These are phyloP conservation scores for Botrylloides violaceus DNA, from an alignment of 23 tunicate species.

Conservation along the genomic window DNA sequence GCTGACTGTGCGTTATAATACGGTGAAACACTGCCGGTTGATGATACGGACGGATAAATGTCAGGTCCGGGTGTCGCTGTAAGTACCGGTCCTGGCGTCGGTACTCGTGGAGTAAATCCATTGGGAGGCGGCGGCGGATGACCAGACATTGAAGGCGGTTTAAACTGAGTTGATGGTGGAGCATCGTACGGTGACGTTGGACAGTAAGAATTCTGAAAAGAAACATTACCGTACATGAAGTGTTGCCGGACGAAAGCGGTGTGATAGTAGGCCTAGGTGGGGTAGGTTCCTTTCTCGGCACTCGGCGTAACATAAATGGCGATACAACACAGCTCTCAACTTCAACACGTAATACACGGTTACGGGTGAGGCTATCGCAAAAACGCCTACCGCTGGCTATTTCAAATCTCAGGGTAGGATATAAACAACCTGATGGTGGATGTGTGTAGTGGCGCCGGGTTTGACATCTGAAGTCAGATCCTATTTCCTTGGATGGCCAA, in stretches of 20 bases:
- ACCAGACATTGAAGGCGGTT: conserved; percentile 17
- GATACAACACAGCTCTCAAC: background rate
- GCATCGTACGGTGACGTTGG: conserved; percentile 21
- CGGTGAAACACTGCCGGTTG: conserved; percentile 9
- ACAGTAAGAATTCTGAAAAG: conserved; percentile 18
- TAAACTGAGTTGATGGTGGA: conserved; percentile 6
- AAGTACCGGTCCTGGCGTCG: conserved; percentile 16
- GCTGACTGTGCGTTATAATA: conserved; percentile 18
- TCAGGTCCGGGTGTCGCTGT: conserved; percentile 23
- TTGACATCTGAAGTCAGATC: no score
- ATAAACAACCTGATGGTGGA: no score
- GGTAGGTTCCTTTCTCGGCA: no score
- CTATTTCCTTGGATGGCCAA: no score
- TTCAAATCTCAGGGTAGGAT: background rate
- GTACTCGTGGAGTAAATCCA: conserved; percentile 13
- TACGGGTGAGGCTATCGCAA: background rate
- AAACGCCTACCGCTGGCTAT: background rate
- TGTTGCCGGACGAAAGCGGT: background rate
- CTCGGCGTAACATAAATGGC: no score
- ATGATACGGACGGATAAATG: conserved; percentile 18
- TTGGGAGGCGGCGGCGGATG: conserved; percentile 2
- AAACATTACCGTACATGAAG: background rate
- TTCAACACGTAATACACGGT: background rate
- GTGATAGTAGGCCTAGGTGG: no score
- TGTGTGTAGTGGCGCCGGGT: no score